phyloP scores from a whole-genome alignment of 2,113 vertebrate species.

The Globicephala melas region DNA sequence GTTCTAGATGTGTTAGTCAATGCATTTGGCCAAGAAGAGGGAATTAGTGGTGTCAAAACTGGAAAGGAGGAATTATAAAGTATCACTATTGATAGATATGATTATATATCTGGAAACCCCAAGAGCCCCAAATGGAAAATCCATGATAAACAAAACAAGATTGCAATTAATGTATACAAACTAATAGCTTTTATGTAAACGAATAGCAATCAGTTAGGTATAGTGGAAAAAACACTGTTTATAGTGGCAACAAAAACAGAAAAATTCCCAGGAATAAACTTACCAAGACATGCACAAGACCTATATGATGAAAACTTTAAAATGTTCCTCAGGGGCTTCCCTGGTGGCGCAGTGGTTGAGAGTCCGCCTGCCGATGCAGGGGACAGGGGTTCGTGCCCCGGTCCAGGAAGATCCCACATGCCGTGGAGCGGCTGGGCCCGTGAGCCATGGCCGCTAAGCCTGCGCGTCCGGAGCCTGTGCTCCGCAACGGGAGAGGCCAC shows the following conservation, averaged over 20 bases:
- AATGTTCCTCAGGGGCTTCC: not conserved
- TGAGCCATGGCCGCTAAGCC: too few species aligned
- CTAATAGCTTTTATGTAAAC: not conserved
- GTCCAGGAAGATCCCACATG: too few species aligned
- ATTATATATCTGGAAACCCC: not conserved
- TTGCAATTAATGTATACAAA: not conserved
- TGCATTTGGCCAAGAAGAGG: not conserved
- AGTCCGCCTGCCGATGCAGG: too few species aligned
- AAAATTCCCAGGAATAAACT: not conserved
- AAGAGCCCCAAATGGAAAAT: conserved; percentile 5
- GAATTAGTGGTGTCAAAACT: not conserved
- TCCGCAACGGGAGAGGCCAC: too few species aligned
- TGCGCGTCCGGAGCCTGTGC: too few species aligned
- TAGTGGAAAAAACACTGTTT: not conserved
- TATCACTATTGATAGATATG: not conserved
- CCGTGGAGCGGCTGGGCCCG: too few species aligned
- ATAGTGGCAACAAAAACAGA: not conserved
- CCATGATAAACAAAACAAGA: conserved; percentile 14
- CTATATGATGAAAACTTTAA: not conserved
- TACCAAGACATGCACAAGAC: not conserved
- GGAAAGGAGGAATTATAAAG: not conserved
- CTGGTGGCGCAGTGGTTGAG: too few species aligned
- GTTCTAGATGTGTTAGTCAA: not conserved
- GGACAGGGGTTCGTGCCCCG: too few species aligned
- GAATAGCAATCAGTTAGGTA: not conserved